These are phyloP conservation scores for Melanerpes aurifrons DNA, from an alignment of 2,113 vertebrate genomes.

Conservation along the genomic window DNA sequence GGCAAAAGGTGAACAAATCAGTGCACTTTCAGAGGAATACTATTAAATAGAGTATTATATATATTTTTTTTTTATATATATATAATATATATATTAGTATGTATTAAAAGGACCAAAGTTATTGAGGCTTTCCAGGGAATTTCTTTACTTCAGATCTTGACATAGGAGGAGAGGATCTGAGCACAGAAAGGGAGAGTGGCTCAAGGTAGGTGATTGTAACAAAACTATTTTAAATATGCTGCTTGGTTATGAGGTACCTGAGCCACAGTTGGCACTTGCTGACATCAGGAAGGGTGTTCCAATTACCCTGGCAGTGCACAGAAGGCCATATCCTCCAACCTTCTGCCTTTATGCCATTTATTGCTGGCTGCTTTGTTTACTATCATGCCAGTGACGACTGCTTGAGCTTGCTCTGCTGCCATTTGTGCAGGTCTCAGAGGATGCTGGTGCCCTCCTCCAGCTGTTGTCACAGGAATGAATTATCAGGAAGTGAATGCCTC, in stretches of 20 bases:
- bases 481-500: background rate
- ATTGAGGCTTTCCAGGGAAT: background rate
- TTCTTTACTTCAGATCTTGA: background rate
- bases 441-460: background rate
- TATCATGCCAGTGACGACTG: background rate
- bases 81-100: too few relatives aligned
- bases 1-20: background rate
- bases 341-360: background rate
- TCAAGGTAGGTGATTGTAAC: background rate
- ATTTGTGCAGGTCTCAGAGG: background rate
- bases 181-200: background rate
- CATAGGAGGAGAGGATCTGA: background rate
- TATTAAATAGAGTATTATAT: background rate
- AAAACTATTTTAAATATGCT: background rate
- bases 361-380: background rate
- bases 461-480: constrained; percentile 2
- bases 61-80: too few relatives aligned
- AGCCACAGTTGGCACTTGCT: fast-evolving
- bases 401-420: background rate
- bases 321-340: background rate
- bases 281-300: background rate
- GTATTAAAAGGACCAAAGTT: background rate
- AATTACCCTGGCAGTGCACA: background rate
- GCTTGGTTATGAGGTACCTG: background rate
- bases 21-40: background rate